Percentiles rank a stretch among this genome's conserved stretches.
Conservation (phyloP, 1,140 invertebrate genomes). For the Metaphire vulgaris region DNA sequence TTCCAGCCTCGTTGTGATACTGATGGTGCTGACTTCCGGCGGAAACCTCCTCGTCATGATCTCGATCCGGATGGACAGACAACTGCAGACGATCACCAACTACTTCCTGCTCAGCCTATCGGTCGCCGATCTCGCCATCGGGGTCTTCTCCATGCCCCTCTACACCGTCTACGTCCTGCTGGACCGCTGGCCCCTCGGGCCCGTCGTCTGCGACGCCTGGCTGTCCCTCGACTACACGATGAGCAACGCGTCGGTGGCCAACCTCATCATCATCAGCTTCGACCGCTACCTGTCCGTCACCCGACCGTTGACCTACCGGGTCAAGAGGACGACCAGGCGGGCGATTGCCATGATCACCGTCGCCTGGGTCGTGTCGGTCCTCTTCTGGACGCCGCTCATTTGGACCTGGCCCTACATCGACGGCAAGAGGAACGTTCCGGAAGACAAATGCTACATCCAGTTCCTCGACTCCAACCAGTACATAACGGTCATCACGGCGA, state of each 20-base stretch:
- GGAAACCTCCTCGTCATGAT: slow-evolving; percentile 93
- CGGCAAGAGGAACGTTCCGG: background rate
- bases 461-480: slow-evolving; percentile 57
- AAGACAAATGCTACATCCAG: slow-evolving; percentile 39
- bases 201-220: background rate
- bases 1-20: too few species aligned
- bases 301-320: background rate
- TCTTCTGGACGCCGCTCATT: slow-evolving; percentile 1
- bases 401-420: slow-evolving; percentile 6
- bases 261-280: too few species aligned
- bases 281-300: too few species aligned
- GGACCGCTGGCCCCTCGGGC: slow-evolving; percentile 2
- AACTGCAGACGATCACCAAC: slow-evolving; percentile 91
- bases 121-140: too few species aligned
- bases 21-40: slow-evolving; percentile 21
- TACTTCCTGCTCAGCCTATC: slow-evolving; percentile 70
- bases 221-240: too few species aligned
- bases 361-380: slow-evolving; percentile 3
- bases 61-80: slow-evolving; percentile 80
- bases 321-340: background rate
- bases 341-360: background rate
- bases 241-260: too few species aligned
- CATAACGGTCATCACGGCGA: slow-evolving; percentile 71
- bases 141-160: slow-evolving; percentile 22
- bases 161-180: slow-evolving; percentile 1